Evolutionary conservation across 2,888 invertebrate species (phyloP), one percentile per base, ranked within the genome.

Genomic region (Latrodectus hesperus): DNA sequence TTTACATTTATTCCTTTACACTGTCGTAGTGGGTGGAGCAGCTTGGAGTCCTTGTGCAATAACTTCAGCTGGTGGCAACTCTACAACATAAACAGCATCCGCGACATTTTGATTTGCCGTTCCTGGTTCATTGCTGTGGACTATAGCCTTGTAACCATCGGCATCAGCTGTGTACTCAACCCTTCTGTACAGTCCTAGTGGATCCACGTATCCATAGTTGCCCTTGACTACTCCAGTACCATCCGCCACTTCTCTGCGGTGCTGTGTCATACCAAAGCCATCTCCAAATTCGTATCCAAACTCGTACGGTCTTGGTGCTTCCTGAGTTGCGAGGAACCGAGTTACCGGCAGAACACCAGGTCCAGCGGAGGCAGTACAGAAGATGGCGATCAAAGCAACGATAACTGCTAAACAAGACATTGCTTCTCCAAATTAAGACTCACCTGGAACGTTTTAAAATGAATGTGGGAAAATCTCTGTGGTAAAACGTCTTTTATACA

Each of bases 121-220:
- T 5, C 86, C 86, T 6, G 86, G 81, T 49, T 86, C 86, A 60
- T 86, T 86, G 77, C 81, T 81, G 6, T 52, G 53, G 16, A 86
- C 53, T 9, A 77, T 55, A 12, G 81, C 81, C 6, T 53, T 75
- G 81, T 77, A 86, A n/a, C 81, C 86, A 22, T 81, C 72, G 9
- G 1, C 22, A 1, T 73, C 86, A 9, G 86, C 81, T 14, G 38
- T 81, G 68, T 86, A 86, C 60, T 86, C 81, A 5, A 86, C 86
- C 3, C 67, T 76, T 49, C 86, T 81, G 72, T 67, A 76, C 11
- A 80, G 38, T 4, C 22, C 81, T 77, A 2, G 72, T n/a, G 9
- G 77, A 52, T 86, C 81, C 11, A 67, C 1, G 76, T 81, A 81
- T 22, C 81, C 81, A 22, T 22, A 86, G 6, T 26, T 51, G 10